Base-by-base conservation (phyloP, 2,888 invertebrate genomes). In the Campoplex nolae region DNA sequence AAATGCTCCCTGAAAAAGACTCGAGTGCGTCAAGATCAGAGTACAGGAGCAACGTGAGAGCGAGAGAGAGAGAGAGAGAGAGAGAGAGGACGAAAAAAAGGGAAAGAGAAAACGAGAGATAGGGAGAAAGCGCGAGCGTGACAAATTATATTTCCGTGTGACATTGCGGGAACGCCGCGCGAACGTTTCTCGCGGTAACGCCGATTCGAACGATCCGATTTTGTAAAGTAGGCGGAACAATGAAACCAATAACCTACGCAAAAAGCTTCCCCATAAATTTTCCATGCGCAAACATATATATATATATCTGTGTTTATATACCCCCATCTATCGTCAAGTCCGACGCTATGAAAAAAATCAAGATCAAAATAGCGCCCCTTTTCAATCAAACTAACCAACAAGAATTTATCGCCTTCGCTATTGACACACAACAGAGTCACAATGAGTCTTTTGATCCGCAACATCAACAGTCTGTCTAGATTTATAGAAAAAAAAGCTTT, bases 1-100 rank as follows among this genome's bases (percentile, higher is more conserved):
- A 90, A 91, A 90, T 88, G 88, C 83, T 85, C 81, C 75, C 73
- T 74, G 68, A 88, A 88, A 83, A 84, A 83, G 84, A 42, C 74
- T 48, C 70, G 51, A 75, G 48, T 56, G 78, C 75, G 54, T 51
- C 80, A 84, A 48, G 78, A 45, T 54, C 78, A 75, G 79, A 65
- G 58, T 74, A 42, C 82, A 65, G 70, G 38, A 71, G 77, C 58
- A 42, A 81, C 32, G 16, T n/a, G 42, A 51, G 23, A 35, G 62
- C 1, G 18, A 13, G 35, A 23, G 67, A 28, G 13, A 32, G 62
- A 42, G 67, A 28, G n/a, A 42, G 51, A 45, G 56, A 56, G 32
- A 8, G 32, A 48, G 8, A 45, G 28, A 28, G 75, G 11, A n/a
- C 7, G 42, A 45, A 73, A 13, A 13, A 42, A 23, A 18, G n/a